Evolutionary conservation across 2,888 invertebrate genomes (phyloP), one percentile per base, ranked within the genome.

Genomic region (Campoplex capitator): DNA sequence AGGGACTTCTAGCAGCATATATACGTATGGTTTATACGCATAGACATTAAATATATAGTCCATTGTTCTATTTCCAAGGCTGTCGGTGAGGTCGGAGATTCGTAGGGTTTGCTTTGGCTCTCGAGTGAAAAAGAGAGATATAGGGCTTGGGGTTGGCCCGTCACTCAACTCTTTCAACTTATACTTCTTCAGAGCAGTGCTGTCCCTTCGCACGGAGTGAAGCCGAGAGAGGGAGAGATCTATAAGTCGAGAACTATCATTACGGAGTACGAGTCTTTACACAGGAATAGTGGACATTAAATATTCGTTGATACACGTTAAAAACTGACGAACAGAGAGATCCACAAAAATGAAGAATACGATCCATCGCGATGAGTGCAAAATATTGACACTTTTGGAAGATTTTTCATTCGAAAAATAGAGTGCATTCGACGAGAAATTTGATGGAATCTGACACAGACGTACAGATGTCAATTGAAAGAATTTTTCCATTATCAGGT

Each of bases 11-110:
- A n/a, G 4, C 32, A 16, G 9, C 9, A 9, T 0, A 42, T 58
- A 58, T 42, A 51, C 42, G 8, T 32, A 32, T 62, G 38, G 45
- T 35, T 78, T 79, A 58, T 48, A 68, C 45, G 23, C 23, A 45
- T 76, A 58, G 58, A 45, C 58, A 74, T 75, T 76, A 76, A 56
- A 58, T 62, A 62, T 70, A 68, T 75, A 48, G 54, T 58, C 86
- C 54, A 86, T 86, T 87, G 88, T 89, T 89, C 86, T 87, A 90
- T 88, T 89, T 89, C 88, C 86, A 88, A 87, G 83, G 86, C 88
- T 89, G 89, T 88, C 88, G 88, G 88, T 77, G 84, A 89, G 85
- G 76, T 77, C 86, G 83, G 85, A 87, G 86, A 89, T 88, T 85
- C 86, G 88, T 88, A 88, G 83, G 73, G 86, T 88, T 88, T 84